Evolutionary conservation across 2,797 vertebrate species (phyloP).

Genomic region (Lateolabrax maculatus): DNA sequence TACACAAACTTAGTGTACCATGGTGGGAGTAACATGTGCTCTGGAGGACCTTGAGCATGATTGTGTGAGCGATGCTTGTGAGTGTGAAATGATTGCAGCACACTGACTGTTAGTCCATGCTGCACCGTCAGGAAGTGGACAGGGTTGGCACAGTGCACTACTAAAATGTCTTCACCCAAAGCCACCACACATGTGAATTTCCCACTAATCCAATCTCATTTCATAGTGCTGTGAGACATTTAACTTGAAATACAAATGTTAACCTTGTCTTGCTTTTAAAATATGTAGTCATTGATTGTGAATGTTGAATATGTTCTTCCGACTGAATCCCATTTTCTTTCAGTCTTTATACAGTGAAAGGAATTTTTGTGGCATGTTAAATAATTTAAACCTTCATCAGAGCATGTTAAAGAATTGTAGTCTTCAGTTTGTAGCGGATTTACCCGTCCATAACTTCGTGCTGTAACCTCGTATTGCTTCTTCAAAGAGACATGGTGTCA

Average conservation of each 20-base stretch:
- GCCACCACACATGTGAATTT: constrained; percentile 35
- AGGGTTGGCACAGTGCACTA: not conserved
- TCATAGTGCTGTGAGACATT: constrained; percentile 42
- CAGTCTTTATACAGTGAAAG: constrained; percentile 35
- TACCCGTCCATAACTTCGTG: constrained; percentile 34
- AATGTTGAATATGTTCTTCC: constrained; percentile 34
- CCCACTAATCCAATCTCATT: constrained; percentile 54
- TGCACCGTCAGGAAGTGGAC: constrained; percentile 35
- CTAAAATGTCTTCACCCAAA: constrained; percentile 24
- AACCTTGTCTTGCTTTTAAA: constrained; percentile 46
- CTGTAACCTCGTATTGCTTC: constrained; percentile 64
- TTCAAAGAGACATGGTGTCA: constrained; percentile 41
- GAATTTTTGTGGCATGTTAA: constrained; percentile 46
- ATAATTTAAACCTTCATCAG: constrained; percentile 62
- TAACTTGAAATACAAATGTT: constrained; percentile 31
- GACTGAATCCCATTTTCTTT: constrained; percentile 41
- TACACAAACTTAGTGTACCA: not conserved
- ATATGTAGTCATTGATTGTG: constrained; percentile 12
- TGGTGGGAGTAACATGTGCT: constrained; percentile 16
- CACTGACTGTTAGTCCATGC: not conserved
- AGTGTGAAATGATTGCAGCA: constrained; percentile 18
- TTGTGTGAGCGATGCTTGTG: not conserved
- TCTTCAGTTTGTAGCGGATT: constrained; percentile 42
- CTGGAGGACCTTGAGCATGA: constrained; percentile 14
- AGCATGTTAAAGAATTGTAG: constrained; percentile 40